These are phyloP conservation scores for Petroica traversi DNA, from an alignment of 2,113 vertebrate species.

Conservation along the genomic window DNA sequence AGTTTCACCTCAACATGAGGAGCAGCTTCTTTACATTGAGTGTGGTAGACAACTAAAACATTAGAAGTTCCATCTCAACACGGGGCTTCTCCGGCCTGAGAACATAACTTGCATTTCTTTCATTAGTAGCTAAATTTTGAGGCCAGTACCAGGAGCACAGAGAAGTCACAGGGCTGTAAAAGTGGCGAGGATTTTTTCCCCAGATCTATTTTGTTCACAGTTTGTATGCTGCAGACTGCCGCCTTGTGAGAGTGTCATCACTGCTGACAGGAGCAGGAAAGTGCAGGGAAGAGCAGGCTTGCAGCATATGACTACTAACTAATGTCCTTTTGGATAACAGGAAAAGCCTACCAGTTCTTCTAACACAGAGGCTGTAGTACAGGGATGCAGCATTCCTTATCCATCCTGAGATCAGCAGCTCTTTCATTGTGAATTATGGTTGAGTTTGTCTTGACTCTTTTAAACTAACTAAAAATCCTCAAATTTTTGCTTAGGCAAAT, in stretches of 20 bases:
- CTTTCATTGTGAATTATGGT: neutral
- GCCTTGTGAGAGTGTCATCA: neutral
- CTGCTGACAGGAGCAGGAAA: neutral
- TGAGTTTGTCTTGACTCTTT: neutral
- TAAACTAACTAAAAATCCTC: neutral
- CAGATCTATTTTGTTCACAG: neutral
- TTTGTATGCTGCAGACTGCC: rapidly evolving
- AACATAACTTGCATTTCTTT: neutral
- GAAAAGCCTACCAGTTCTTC: neutral
- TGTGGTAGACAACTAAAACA: neutral
- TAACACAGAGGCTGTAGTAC: rapidly evolving
- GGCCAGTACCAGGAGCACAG: neutral
- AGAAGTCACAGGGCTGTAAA: neutral
- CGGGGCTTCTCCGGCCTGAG: neutral
- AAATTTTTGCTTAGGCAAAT: neutral
- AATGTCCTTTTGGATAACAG: rapidly evolving
- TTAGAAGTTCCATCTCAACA: neutral
- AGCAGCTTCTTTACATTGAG: neutral
- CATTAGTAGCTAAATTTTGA: neutral
- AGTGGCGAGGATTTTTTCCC: rapidly evolving
- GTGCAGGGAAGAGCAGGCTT: neutral
- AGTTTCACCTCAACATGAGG: neutral
- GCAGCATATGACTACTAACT: neutral
- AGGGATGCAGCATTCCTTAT: neutral
- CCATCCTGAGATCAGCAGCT: neutral